Evolutionary conservation across 2,797 vertebrate species (phyloP), one percentile per base, ranked within the genome.

Genomic region (Holocentrus rufus): DNA sequence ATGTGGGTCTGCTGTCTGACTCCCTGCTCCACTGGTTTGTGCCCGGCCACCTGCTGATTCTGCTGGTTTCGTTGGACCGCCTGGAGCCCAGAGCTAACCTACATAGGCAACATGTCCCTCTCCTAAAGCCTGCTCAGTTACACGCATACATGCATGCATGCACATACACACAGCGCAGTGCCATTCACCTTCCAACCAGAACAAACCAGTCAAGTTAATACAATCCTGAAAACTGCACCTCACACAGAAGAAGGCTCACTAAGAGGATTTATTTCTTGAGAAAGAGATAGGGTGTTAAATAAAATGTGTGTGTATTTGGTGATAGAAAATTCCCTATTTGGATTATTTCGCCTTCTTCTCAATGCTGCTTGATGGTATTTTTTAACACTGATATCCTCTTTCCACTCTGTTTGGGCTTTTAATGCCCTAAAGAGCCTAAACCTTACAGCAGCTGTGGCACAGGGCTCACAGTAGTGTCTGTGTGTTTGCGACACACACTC

Each of bases 251-350:
- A 84, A 72, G 85, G 72, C 77, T 90, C 80, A 65, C 83, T 89
- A 92, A 93, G 91, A 91, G 90, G 91, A 92, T 92, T 93, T 92
- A 91, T 86, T 90, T 87, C 88, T 82, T 84, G 82, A 87, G 73
- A 88, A 85, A 83, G 80, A 85, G 84, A 89, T 85, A 87, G 80
- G 80, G 78, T 79, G 73, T 87, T 85, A 86, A 88, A 88, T 87
- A 76, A 81, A 83, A 76, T 69, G 59, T 70, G 80, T 82, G 84
- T 85, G 83, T 83, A 66, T 87, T 79, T 89, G 81, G 75, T 61
- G 88, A 90, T 87, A 89, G 88, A 65, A 82, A 83, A 87, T 83
- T 88, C 80, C 83, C 85, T 81, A 85, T 90, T 90, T 89, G 89
- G 91, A 92, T 92, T 91, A 91, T 85, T 90, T 88, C 25, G 23